These are phyloP conservation scores for Mus spicilegus DNA, from an alignment of 2,113 vertebrate genomes.

Conservation along the genomic window DNA sequence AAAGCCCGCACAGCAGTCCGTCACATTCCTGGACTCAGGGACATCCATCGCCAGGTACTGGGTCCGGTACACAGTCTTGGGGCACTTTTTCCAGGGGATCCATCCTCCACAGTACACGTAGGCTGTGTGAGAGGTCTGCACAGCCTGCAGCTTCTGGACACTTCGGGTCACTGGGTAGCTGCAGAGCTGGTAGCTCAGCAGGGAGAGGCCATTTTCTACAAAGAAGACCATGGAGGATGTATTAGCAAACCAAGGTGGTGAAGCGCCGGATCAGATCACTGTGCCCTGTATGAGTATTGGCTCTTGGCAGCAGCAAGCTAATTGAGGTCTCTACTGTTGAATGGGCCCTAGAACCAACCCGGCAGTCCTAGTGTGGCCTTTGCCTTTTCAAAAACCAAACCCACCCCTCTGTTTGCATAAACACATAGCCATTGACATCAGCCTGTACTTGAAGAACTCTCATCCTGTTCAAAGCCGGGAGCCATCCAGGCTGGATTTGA, in stretches of 20 bases:
- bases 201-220: constrained; percentile 88
- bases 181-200: constrained; percentile 91
- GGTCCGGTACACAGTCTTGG: constrained; percentile 84
- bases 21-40: constrained; percentile 83
- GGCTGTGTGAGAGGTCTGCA: constrained; percentile 83
- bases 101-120: constrained; percentile 89
- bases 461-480: rapidly evolving
- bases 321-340: rapidly evolving
- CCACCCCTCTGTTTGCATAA: rapidly evolving
- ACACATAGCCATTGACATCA: rapidly evolving
- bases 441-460: rapidly evolving
- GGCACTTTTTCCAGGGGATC: constrained; percentile 90
- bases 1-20: constrained; percentile 91
- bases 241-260: background rate
- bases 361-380: rapidly evolving
- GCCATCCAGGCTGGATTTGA: rapidly evolving
- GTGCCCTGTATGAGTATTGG: rapidly evolving
- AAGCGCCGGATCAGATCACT: background rate
- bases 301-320: background rate
- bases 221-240: background rate
- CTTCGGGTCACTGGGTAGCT: constrained; percentile 82
- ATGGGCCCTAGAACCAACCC: rapidly evolving
- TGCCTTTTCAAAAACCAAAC: background rate
- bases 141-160: constrained; percentile 83
- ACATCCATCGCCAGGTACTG: constrained; percentile 78